phyloP scores from a whole-genome alignment of 2,888 invertebrate species.

The Phrixothrix hirtus region DNA sequence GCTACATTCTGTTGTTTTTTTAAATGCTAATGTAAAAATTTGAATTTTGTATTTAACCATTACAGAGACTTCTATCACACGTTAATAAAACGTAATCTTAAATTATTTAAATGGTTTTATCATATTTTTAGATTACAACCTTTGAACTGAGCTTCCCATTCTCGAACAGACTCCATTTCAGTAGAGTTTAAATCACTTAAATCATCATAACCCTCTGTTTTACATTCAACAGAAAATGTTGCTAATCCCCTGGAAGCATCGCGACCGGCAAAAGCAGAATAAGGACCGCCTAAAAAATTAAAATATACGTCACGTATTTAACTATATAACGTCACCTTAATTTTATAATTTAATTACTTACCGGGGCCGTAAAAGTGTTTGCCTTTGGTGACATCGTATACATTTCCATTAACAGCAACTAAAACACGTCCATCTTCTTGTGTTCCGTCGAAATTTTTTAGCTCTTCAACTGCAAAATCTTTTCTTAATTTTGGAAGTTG shows the following conservation, averaged over 20 bases:
- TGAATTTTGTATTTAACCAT: no score
- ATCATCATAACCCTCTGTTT: conserved; percentile 89
- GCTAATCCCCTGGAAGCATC: conserved; percentile 95
- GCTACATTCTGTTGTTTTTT: no score
- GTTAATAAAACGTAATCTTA: no score
- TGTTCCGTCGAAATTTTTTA: conserved; percentile 84
- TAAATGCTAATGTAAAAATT: no score
- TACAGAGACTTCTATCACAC: no score
- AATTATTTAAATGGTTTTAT: no score
- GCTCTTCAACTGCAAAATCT: conserved; percentile 88
- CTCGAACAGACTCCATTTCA: conserved; percentile 93
- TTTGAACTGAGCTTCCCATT: conserved; percentile 98
- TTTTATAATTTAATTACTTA: conserved; percentile 52
- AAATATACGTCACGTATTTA: background rate
- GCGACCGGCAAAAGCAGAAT: conserved; percentile 90
- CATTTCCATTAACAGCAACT: conserved; percentile 91
- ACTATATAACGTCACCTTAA: conserved; percentile 23
- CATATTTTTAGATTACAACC: no score
- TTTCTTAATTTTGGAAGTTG: conserved; percentile 81
- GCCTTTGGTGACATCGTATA: conserved; percentile 92
- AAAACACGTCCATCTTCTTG: conserved; percentile 86
- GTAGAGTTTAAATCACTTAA: conserved; percentile 88
- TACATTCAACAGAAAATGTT: conserved; percentile 83
- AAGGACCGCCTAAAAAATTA: conserved; percentile 77
- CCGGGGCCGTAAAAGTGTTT: conserved; percentile 94